Evolutionary conservation across 2,113 vertebrate species (phyloP).

Genomic region (Arothron firmamentum): DNA sequence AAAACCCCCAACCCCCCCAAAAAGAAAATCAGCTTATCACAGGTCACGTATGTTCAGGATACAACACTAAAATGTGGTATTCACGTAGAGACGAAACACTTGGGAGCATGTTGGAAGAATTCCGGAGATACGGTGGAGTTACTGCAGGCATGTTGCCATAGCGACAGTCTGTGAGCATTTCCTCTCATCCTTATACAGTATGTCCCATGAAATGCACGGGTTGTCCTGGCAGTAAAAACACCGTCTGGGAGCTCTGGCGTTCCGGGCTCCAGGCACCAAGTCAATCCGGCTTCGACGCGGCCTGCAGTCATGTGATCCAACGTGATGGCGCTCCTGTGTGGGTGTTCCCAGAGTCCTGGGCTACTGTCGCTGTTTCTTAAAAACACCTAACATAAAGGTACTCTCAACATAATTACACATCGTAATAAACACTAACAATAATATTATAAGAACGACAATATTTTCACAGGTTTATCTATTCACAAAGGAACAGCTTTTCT

Average conservation of each 20-base stretch:
- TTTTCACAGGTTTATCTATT: constrained; percentile 79
- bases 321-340: constrained; percentile 28
- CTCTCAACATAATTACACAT: constrained; percentile 71
- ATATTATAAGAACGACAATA: constrained; percentile 72
- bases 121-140: constrained; percentile 12
- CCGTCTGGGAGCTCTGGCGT: constrained; percentile 20
- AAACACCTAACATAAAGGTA: constrained; percentile 69
- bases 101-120: constrained; percentile 59
- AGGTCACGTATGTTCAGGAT: constrained; percentile 53
- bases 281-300: constrained; percentile 23
- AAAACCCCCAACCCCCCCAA: too few relatives aligned
- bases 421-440: constrained; percentile 73
- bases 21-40: constrained; percentile 50
- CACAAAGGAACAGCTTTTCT: constrained; percentile 72
- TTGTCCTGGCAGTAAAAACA: constrained; percentile 17
- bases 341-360: constrained; percentile 43
- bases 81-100: constrained; percentile 57
- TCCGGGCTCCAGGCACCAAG: constrained; percentile 30
- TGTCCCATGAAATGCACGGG: constrained; percentile 39
- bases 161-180: constrained; percentile 44
- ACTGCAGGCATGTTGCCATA: constrained; percentile 16
- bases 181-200: constrained; percentile 11
- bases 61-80: constrained; percentile 67
- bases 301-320: constrained; percentile 64
- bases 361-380: constrained; percentile 42